Base-by-base conservation (phyloP, 2,113 vertebrate species). In the Amphiprion percula region DNA sequence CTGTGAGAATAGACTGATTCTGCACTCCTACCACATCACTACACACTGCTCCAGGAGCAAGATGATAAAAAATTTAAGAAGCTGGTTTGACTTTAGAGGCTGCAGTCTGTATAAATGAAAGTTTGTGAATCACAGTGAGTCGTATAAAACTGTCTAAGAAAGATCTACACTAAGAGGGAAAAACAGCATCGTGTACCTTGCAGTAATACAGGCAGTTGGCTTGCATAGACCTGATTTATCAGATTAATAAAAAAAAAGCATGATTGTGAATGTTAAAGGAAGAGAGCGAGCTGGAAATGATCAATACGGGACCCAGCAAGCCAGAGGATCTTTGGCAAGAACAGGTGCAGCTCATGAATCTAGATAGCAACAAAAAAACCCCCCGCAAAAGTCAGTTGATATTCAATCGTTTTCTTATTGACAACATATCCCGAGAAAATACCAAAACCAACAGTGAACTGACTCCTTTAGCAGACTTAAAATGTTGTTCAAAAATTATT, bases 71-170 rank as follows among this genome's bases (percentile, higher is more conserved):
- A 3, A 15, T 52, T 75, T 21, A 26, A 33, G 33, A 56, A 50
- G 21, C 23, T 12, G 24, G 5, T 47, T 61, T 59, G 10, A 72
- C 50, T 30, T 55, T 16, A 61, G 47, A 55, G 10, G 46, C 33
- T 37, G 33, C 33, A 37, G 33, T 10, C 33, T 8, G 33, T 37
- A 37, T 37, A 37, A 68, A 68, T 58, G 46, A 63, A 53, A 19
- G 2, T n/a, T 24, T 68, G 50, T 46, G 44, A 64, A 39, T 49
- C 59, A 19, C 44, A 62, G 4, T 2, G 4, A 28, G 47, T 16
- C 23, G 33, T 60, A 30, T 61, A 62, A 77, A 84, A 41, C 54
- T n/a, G 65, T 61, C 54, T 12, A 12, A 69, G 30, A 50, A 44
- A 61, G 53, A 65, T 81, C 4, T 10, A 47, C 33, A n/a, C 37